Conservation (phyloP, 1,140 invertebrate genomes). For the Neotoxoptera formosana region DNA sequence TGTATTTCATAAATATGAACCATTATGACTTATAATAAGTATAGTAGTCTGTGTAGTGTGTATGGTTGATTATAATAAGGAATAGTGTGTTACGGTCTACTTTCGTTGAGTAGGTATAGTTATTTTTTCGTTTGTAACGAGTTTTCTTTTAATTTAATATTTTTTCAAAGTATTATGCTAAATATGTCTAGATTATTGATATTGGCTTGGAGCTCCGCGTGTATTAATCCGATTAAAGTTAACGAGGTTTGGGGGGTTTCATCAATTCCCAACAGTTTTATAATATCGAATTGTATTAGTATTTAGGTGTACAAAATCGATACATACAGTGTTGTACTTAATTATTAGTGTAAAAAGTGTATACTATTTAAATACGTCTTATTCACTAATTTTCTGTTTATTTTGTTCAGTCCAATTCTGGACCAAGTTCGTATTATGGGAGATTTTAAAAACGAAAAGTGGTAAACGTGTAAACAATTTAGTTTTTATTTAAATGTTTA, state of each 20-base stretch:
- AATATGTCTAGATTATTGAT: background rate
- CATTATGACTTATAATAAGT: background rate
- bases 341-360: background rate
- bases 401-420: background rate
- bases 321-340: background rate
- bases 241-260: background rate
- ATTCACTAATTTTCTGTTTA: background rate
- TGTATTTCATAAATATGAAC: slow-evolving; percentile 29
- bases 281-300: background rate
- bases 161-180: background rate
- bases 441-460: background rate
- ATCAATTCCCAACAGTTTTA: background rate
- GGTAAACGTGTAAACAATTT: background rate
- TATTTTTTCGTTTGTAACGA: background rate
- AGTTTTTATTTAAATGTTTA: background rate
- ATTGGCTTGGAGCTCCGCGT: background rate
- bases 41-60: background rate
- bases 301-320: background rate
- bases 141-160: background rate
- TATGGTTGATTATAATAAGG: slow-evolving; percentile 30
- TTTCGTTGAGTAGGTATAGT: background rate
- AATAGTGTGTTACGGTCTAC: slow-evolving; percentile 18
- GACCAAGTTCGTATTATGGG: background rate
- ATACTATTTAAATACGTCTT: slow-evolving; percentile 6
- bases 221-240: background rate